Conservation (phyloP, 2,888 invertebrate species). For the Leptopilina syphax region DNA sequence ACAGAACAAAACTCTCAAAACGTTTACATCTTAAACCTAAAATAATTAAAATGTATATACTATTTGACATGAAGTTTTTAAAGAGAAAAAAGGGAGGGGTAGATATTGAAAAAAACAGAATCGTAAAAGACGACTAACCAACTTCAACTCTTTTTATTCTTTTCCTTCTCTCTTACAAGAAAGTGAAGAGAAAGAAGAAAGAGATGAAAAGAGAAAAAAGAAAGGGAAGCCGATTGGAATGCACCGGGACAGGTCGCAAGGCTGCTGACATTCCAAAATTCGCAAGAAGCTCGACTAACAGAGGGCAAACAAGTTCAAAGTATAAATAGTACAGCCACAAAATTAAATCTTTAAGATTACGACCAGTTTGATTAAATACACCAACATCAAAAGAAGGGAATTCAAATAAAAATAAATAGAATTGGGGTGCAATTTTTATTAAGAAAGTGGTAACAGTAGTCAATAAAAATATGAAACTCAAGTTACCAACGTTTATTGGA, state of each 20-base stretch:
- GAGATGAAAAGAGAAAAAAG: constrained; percentile 45
- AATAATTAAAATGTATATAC: no score
- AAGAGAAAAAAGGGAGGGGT: constrained; percentile 52
- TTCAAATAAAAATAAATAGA: background rate
- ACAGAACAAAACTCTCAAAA: no score
- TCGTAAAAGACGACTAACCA: constrained; percentile 51
- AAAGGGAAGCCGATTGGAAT: constrained; percentile 62
- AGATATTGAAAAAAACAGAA: constrained; percentile 59
- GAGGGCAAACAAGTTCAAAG: constrained; percentile 20
- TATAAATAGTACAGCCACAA: constrained; percentile 33
- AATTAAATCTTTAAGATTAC: constrained; percentile 18
- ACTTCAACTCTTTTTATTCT: constrained; percentile 56
- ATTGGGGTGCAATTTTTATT: background rate
- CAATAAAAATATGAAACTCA: no score
- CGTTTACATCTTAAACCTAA: no score
- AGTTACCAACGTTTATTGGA: no score
- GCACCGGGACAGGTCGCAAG: constrained; percentile 71
- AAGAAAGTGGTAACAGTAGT: no score
- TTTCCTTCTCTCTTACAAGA: constrained; percentile 51
- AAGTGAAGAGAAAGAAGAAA: constrained; percentile 46
- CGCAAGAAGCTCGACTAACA: constrained; percentile 60
- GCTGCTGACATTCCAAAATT: constrained; percentile 72
- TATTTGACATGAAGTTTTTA: background rate
- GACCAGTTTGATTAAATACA: background rate
- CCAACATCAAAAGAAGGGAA: background rate